Evolutionary conservation across 2,888 invertebrate genomes (phyloP), one percentile per base, ranked within the genome.

Genomic region (Thysanoteuthis rhombus): DNA sequence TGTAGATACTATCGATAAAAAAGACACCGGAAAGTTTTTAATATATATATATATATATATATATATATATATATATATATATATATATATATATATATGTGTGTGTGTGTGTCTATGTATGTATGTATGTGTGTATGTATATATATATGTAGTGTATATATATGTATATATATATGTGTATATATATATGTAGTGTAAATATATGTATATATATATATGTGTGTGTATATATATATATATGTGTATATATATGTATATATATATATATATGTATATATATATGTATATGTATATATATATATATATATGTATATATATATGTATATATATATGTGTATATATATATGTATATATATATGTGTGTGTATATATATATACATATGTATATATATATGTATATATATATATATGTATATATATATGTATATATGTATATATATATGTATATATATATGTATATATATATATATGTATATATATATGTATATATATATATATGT

Each of bases 401-500:
- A 42, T 91, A 42, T 91, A 42, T 91, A 42, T 91, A 42, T 91
- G 39, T 93, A 75, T 93, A 75, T 93, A 39, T 93, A 39, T 58
- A 22, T 93, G 22, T 93, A 40, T 93, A 40, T 93, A 40, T 58
- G 36, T 58, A 40, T 93, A 40, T 93, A 40, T 58, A 39, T 93
- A 10, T 93, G 75, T 93, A 22, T 93, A 40, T 93, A 58, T 93
- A 38, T 93, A 39, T 93, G 38, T 93, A 39, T 93, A 38, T 93
- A 40, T 58, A 58, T 93, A 38, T 93, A 58, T 93, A 58, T 93
- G 39, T 93, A 40, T 93, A 58, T 93, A 39, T 93, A 28, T 93
- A 39, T 93, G 75, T 93, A 58, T 93, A 58, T 93, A 40, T 93
- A 40, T 93, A 75, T 93, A 40, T 93, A 40, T 93, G 47, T 93